These are phyloP conservation scores for Pocillopora verrucosa DNA, from an alignment of 64 coral and sea anemone genomes.

Conservation along the genomic window DNA sequence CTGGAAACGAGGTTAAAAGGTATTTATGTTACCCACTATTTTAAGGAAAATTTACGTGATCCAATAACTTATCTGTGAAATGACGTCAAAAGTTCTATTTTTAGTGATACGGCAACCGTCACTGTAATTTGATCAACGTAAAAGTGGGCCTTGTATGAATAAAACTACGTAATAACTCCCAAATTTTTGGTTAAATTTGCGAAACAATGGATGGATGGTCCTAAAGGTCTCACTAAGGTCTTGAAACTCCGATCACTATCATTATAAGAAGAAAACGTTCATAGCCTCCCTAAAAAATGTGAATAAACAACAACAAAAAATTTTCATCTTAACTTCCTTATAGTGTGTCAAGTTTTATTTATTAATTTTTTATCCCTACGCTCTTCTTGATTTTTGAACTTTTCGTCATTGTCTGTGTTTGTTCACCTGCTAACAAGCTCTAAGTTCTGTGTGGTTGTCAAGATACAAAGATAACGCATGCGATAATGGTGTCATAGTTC, in stretches of 20 bases:
- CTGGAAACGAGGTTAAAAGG: neutral
- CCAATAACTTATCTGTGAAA: neutral
- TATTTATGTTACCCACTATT: neutral
- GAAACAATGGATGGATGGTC: neutral
- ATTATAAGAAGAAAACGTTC: too few species aligned
- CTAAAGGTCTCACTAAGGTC: too few species aligned
- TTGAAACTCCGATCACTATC: too few species aligned
- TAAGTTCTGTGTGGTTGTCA: neutral
- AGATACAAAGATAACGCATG: conserved; percentile 18
- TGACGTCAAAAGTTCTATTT: neutral
- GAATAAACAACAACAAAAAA: too few species aligned
- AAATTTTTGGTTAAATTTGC: neutral
- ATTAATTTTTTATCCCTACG: too few species aligned
- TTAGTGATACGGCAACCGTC: neutral
- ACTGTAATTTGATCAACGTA: too few species aligned
- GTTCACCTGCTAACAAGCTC: conserved; percentile 6
- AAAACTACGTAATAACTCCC: neutral
- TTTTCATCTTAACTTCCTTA: too few species aligned
- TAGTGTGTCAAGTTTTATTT: too few species aligned
- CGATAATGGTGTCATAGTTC: neutral
- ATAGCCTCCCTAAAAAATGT: too few species aligned
- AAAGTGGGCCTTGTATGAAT: neutral
- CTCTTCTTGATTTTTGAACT: neutral
- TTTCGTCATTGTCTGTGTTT: neutral
- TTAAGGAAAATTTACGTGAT: neutral